A percentile compares a stretch with the other conserved stretches of the same genome.
Conservation (phyloP, 2,888 invertebrate genomes). For the Callinectes sapidus region DNA sequence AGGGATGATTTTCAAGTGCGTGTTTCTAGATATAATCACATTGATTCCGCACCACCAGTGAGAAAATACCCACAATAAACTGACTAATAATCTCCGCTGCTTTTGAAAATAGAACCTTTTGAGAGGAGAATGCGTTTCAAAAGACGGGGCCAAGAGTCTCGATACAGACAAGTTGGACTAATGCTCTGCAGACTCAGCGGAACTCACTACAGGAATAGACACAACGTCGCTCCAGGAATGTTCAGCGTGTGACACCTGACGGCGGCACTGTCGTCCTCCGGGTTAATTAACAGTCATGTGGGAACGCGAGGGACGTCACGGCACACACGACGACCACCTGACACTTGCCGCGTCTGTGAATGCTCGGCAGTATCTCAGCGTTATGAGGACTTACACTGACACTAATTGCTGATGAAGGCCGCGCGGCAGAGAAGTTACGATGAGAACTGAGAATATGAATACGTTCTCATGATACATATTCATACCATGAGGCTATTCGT, state of each 20-base stretch:
- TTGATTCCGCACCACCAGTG: neutral
- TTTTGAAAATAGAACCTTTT: neutral
- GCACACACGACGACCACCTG: neutral
- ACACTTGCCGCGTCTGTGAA: neutral
- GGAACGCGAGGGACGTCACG: neutral
- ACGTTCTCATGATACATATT: neutral
- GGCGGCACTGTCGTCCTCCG: neutral
- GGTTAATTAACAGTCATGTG: slow-evolving; percentile 8
- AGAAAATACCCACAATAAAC: neutral
- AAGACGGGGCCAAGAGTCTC: neutral
- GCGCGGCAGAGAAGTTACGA: neutral
- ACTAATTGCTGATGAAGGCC: neutral
- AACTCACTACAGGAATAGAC: neutral
- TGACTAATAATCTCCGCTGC: neutral
- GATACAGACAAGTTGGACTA: neutral
- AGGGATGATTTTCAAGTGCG: too few relatives aligned
- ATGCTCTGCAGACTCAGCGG: neutral
- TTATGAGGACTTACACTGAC: neutral
- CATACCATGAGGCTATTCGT: neutral
- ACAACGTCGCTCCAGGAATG: neutral
- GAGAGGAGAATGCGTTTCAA: neutral
- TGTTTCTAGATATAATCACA: too few relatives aligned
- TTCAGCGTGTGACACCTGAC: neutral
- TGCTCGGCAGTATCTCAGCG: neutral
- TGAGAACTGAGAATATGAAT: neutral